A percentile compares a stretch with the other conserved stretches of the same genome.
These are phyloP conservation scores for Pseudococcus viburni DNA, from an alignment of 2,888 invertebrate genomes.

Conservation along the genomic window DNA sequence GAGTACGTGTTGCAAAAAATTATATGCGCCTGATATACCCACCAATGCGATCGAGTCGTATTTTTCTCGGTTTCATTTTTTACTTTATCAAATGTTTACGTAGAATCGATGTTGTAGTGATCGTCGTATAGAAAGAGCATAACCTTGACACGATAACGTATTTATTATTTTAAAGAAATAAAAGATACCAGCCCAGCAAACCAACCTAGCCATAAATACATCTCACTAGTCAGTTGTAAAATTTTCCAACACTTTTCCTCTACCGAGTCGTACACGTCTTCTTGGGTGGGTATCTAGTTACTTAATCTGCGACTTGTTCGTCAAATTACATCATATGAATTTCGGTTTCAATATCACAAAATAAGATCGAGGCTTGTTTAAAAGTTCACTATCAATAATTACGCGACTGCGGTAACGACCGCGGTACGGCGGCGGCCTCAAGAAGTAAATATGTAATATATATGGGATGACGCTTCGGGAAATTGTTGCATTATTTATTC, in stretches of 20 bases:
- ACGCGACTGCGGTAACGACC: not conserved
- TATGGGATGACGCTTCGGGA: constrained; percentile 42
- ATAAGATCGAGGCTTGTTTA: not conserved
- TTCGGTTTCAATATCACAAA: constrained; percentile 1
- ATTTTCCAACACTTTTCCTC: not conserved
- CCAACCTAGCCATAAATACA: not conserved
- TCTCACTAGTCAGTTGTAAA: not conserved
- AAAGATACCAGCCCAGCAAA: not conserved
- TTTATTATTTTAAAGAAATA: constrained; percentile 1
- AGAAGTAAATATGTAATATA: not conserved
- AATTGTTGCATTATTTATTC: constrained; percentile 45
- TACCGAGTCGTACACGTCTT: not conserved
- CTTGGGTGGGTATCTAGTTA: not conserved
- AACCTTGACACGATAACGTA: constrained; percentile 31
- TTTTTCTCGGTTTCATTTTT: not conserved
- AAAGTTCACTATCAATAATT: constrained; percentile 21
- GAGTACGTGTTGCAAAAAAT: not conserved
- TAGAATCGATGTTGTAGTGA: not conserved
- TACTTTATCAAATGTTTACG: not conserved
- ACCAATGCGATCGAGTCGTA: not conserved
- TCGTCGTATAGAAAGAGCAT: not conserved
- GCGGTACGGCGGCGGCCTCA: no score
- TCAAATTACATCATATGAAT: constrained; percentile 6
- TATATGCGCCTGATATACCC: not conserved
- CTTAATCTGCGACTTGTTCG: not conserved